phyloP scores from a whole-genome alignment of 2,888 invertebrate species.

The Phrixothrix hirtus region DNA sequence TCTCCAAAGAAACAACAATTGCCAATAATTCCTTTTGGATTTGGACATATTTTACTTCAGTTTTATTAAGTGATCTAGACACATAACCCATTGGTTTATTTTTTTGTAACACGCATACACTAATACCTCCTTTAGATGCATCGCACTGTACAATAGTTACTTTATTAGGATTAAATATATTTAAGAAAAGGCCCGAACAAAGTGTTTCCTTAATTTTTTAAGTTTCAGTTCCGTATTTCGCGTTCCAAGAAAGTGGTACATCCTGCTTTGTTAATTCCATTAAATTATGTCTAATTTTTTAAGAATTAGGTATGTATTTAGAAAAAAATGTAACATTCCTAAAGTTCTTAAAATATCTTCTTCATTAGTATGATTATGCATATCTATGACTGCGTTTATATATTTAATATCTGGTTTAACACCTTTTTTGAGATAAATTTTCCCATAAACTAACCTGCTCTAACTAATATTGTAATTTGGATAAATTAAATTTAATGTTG shows the following conservation, averaged over 20 bases:
- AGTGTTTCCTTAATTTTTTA: too few species aligned
- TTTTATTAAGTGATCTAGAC: too few species aligned
- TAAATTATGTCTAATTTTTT: conserved; percentile 20
- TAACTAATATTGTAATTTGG: conserved; percentile 3
- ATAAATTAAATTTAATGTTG: background rate
- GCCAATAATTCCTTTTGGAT: too few species aligned
- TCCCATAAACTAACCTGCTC: too few species aligned
- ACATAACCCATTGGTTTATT: background rate
- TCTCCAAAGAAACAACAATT: conserved; percentile 4
- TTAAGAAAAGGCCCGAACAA: too few species aligned
- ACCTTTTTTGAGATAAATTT: conserved; percentile 21
- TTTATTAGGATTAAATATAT: conserved; percentile 27
- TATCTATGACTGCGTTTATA: conserved; percentile 23
- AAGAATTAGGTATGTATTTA: conserved; percentile 32
- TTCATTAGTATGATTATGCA: conserved; percentile 22
- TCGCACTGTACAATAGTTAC: conserved; percentile 27
- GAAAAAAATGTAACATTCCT: conserved; percentile 32
- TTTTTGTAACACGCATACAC: conserved; percentile 29
- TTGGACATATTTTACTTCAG: too few species aligned
- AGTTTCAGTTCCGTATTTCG: conserved; percentile 3
- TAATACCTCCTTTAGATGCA: conserved; percentile 26
- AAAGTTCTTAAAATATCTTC: conserved; percentile 28
- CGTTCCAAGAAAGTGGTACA: conserved; percentile 19
- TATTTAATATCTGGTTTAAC: conserved; percentile 22
- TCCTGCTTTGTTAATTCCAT: conserved; percentile 24